These are phyloP conservation scores for Dufourea novaeangliae DNA, from an alignment of 1,140 invertebrate species.

Conservation along the genomic window DNA sequence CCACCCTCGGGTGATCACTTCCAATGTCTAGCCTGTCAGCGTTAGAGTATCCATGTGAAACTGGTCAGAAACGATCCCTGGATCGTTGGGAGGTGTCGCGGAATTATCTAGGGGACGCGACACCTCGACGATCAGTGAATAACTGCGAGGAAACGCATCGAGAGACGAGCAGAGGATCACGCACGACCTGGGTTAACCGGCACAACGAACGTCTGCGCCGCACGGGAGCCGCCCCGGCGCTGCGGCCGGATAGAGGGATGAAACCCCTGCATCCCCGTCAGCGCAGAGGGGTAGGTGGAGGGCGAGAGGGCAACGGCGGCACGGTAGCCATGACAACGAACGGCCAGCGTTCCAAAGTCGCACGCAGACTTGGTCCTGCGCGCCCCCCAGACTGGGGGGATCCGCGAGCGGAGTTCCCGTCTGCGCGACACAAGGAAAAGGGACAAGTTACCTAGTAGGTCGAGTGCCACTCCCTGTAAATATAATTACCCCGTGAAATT, in stretches of 20 bases:
- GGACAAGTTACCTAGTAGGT: slow-evolving; percentile 47
- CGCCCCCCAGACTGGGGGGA: slow-evolving; percentile 54
- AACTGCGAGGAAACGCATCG: neutral
- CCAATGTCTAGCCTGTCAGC: neutral
- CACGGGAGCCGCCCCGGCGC: slow-evolving; percentile 77
- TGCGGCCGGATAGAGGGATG: slow-evolving; percentile 70
- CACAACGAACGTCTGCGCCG: slow-evolving; percentile 75
- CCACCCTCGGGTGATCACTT: slow-evolving; percentile 22
- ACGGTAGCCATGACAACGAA: slow-evolving; percentile 59
- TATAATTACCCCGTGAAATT: slow-evolving; percentile 61
- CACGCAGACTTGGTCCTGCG: slow-evolving; percentile 73
- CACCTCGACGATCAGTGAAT: neutral
- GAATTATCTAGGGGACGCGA: neutral
- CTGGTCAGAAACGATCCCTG: neutral
- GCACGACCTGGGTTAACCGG: slow-evolving; percentile 75
- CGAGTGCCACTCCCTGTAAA: slow-evolving; percentile 63
- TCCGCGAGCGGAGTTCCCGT: slow-evolving; percentile 35
- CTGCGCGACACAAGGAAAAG: slow-evolving; percentile 37
- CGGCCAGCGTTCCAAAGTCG: slow-evolving; percentile 44
- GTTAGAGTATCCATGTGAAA: neutral
- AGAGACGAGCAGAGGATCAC: neutral
- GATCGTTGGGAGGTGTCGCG: too few species aligned
- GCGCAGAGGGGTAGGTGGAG: slow-evolving; percentile 25
- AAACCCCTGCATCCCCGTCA: slow-evolving; percentile 71
- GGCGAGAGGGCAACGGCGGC: slow-evolving; percentile 10